Evolutionary conservation across 2,888 invertebrate genomes (phyloP).

Genomic region (Scaeva pyrastri): DNA sequence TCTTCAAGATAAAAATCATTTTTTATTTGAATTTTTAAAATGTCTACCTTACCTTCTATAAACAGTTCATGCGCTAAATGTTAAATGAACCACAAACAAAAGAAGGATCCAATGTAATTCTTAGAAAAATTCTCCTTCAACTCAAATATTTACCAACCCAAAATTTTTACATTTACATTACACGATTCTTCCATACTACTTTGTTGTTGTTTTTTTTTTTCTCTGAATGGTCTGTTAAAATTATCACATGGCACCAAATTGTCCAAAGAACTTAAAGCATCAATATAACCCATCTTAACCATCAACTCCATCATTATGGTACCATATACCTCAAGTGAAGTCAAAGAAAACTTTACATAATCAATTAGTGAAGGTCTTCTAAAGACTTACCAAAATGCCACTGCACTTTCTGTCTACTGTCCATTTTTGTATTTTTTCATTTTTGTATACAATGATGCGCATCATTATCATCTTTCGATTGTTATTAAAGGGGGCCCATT

Average conservation of each 20-base stretch:
- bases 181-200: constrained; percentile 32
- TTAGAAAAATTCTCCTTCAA: constrained; percentile 4
- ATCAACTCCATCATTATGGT: no score
- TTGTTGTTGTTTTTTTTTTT: not conserved
- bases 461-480: constrained; percentile 65
- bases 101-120: constrained; percentile 13
- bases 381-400: constrained; percentile 75
- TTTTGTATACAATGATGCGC: constrained; percentile 40
- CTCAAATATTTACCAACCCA: constrained; percentile 6
- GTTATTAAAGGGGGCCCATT: constrained; percentile 56
- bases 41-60: no score
- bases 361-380: constrained; percentile 61
- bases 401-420: constrained; percentile 68
- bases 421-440: no score
- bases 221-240: constrained; percentile 64
- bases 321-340: not conserved
- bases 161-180: not conserved
- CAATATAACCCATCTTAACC: no score
- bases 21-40: no score
- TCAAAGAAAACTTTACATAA: constrained; percentile 56
- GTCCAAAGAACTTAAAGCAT: constrained; percentile 13
- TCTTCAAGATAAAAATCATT: no score
- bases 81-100: constrained; percentile 1
- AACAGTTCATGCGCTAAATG: not conserved
- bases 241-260: constrained; percentile 72